Conservation (phyloP, 2,797 vertebrate genomes). For the Pipistrellus pygmaeus region DNA sequence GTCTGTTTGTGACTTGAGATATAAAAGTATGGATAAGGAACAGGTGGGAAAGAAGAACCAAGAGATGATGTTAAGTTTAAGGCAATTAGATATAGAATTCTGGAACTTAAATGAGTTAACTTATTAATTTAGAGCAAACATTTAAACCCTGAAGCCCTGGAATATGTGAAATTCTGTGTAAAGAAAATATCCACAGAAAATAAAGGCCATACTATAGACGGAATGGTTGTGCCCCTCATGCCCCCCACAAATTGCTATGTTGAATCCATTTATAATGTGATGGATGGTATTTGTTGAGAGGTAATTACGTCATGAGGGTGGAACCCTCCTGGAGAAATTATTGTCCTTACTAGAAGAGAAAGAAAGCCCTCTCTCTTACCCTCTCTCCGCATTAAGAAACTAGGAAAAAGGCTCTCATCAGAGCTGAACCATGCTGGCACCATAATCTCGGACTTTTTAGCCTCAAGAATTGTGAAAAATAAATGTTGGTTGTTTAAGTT, state of each 20-base stretch:
- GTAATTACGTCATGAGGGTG: neutral
- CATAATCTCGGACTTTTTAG: neutral
- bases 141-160: neutral
- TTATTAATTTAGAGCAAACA: neutral
- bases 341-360: neutral
- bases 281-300: neutral
- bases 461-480: neutral
- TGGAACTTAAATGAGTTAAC: neutral
- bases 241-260: neutral
- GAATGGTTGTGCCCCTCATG: neutral
- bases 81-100: neutral
- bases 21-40: neutral
- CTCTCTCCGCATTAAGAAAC: neutral
- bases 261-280: neutral
- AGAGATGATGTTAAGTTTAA: neutral
- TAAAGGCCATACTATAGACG: neutral
- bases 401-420: neutral
- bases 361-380: neutral
- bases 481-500: neutral
- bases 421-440: neutral
- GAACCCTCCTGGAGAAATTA: neutral
- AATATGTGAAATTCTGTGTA: neutral
- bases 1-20: neutral
- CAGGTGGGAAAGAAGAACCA: neutral
- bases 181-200: neutral